A percentile compares a stretch with the other conserved stretches of the same genome.
These are phyloP conservation scores for Lochmaea capreae DNA, from an alignment of 2,888 invertebrate species.

Conservation along the genomic window DNA sequence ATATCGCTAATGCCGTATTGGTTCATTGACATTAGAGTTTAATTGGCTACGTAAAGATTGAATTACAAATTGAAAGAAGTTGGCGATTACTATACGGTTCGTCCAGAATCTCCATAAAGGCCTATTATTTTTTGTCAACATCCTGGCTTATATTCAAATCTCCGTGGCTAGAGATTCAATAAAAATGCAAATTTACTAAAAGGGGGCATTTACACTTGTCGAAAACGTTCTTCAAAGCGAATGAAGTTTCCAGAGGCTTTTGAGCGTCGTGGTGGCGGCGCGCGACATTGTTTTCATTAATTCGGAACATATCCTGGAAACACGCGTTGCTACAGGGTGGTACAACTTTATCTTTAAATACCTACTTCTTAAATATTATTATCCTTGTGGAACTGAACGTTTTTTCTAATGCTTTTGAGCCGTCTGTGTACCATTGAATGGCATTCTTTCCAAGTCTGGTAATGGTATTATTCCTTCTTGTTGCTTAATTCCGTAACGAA, in stretches of 20 bases:
- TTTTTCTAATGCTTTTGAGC: too few relatives aligned
- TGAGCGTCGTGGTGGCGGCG: constrained; percentile 33
- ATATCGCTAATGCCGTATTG: constrained; percentile 26
- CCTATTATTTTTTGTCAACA: constrained; percentile 74
- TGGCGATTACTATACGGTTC: constrained; percentile 32
- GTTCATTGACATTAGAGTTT: constrained; percentile 43
- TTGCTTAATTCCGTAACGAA: too few relatives aligned
- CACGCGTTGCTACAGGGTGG: constrained; percentile 60
- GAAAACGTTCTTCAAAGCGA: constrained; percentile 59
- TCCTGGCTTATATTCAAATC: constrained; percentile 66
- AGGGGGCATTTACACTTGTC: constrained; percentile 66
- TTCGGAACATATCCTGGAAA: constrained; percentile 63
- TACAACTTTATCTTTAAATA: not conserved
- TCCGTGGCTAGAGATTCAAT: constrained; percentile 65
- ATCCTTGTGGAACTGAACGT: too few relatives aligned
- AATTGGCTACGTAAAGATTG: constrained; percentile 48
- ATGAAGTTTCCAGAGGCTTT: constrained; percentile 36
- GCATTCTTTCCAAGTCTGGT: too few relatives aligned
- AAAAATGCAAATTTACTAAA: constrained; percentile 71
- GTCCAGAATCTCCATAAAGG: constrained; percentile 69
- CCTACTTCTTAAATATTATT: too few relatives aligned
- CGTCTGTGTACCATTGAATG: too few relatives aligned
- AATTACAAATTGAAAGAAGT: constrained; percentile 50
- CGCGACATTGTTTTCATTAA: constrained; percentile 61
- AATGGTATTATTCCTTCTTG: too few relatives aligned